Conservation (phyloP, 1,140 invertebrate species). For the Varroa destructor region DNA sequence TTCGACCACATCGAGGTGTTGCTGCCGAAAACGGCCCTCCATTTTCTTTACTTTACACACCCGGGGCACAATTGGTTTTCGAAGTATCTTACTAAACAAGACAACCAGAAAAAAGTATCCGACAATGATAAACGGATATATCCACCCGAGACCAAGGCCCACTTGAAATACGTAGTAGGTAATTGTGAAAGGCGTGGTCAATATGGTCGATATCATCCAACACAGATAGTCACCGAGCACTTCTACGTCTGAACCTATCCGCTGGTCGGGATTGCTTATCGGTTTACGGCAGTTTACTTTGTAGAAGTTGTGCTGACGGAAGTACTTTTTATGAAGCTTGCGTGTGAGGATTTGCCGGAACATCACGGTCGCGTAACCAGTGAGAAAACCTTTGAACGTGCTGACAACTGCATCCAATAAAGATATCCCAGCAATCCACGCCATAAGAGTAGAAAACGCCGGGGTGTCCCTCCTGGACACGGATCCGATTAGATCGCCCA, state of each 20-base stretch:
- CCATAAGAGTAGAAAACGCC: neutral
- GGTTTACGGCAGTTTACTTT: neutral
- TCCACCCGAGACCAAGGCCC: slow-evolving; percentile 10
- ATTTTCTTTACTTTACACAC: slow-evolving; percentile 1
- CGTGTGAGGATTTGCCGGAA: slow-evolving; percentile 11
- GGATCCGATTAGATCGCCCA: neutral
- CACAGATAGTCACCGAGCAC: slow-evolving; percentile 11
- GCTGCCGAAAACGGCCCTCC: slow-evolving; percentile 23
- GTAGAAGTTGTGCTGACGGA: slow-evolving; percentile 20
- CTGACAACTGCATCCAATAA: neutral
- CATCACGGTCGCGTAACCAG: slow-evolving; percentile 17
- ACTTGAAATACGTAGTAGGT: slow-evolving; percentile 12
- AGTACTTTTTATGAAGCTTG: neutral
- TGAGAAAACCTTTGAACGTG: slow-evolving; percentile 6
- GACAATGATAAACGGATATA: slow-evolving; percentile 25
- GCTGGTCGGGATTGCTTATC: slow-evolving; percentile 10
- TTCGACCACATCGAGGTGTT: slow-evolving; percentile 13
- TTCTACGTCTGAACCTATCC: slow-evolving; percentile 14
- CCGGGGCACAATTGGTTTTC: slow-evolving; percentile 7
- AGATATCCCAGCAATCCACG: slow-evolving; percentile 2
- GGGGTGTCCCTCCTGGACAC: slow-evolving; percentile 1
- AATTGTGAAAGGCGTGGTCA: slow-evolving; percentile 17
- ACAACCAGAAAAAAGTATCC: slow-evolving; percentile 18
- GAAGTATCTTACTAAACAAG: neutral
- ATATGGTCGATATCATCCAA: slow-evolving; percentile 14